phyloP scores from a whole-genome alignment of 2,797 vertebrate species.

The Gobio occitaniae region DNA sequence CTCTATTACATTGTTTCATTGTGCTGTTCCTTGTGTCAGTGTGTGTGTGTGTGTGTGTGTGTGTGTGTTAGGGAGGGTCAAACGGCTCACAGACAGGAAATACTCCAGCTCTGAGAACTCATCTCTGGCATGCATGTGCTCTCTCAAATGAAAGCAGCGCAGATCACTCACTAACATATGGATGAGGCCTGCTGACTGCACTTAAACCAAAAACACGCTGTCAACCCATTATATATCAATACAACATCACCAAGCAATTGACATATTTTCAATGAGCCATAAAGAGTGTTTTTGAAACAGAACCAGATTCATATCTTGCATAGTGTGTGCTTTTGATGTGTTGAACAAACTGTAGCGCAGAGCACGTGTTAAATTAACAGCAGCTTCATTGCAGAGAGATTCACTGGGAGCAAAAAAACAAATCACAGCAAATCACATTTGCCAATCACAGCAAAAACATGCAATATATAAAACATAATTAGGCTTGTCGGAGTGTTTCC shows the following conservation, averaged over 20 bases:
- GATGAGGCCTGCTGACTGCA: constrained; percentile 36
- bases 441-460: constrained; percentile 3
- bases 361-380: constrained; percentile 29
- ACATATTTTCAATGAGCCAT: constrained; percentile 21
- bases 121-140: constrained; percentile 71
- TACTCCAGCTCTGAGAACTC: constrained; percentile 71
- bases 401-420: constrained; percentile 22
- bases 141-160: constrained; percentile 56
- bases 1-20: neutral
- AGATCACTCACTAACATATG: constrained; percentile 30
- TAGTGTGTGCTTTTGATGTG: neutral
- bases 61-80: constrained; percentile 55
- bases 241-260: neutral
- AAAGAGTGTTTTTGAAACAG: constrained; percentile 7
- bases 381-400: constrained; percentile 10
- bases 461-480: neutral
- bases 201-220: constrained; percentile 9
- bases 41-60: constrained; percentile 28
- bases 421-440: neutral
- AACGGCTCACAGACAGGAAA: constrained; percentile 74
- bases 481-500: neutral
- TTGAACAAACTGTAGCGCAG: constrained; percentile 19
- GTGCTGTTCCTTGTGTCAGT: constrained; percentile 1
- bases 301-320: constrained; percentile 15
- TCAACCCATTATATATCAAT: constrained; percentile 11